Percentiles rank a stretch among this genome's conserved stretches.
Conservation (phyloP, 2,113 vertebrate species). For the Syngnathus scovelli region DNA sequence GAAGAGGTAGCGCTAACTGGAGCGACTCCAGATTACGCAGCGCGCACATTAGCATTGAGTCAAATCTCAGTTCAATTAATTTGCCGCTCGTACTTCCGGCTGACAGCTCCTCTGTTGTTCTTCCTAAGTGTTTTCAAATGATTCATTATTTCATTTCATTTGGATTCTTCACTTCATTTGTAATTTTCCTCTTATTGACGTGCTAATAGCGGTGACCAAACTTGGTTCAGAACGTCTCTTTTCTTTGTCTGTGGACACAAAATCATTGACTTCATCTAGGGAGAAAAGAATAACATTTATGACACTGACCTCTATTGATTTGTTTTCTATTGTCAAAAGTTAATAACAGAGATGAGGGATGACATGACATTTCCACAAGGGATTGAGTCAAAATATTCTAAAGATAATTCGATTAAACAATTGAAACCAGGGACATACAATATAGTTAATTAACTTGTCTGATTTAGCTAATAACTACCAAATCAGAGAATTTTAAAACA, state of each 20-base stretch:
- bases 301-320: neutral
- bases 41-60: neutral
- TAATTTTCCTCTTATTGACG: neutral
- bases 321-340: neutral
- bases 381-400: neutral
- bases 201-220: neutral
- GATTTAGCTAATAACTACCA: conserved; percentile 48
- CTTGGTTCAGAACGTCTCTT: neutral
- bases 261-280: neutral
- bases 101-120: neutral
- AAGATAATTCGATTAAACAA: neutral
- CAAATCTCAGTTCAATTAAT: conserved; percentile 8
- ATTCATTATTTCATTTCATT: neutral
- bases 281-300: neutral
- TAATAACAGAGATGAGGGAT: neutral
- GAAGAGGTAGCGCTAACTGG: neutral
- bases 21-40: neutral
- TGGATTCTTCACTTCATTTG: neutral
- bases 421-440: neutral
- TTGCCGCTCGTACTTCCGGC: neutral
- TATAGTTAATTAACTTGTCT: neutral
- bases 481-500: too few relatives aligned
- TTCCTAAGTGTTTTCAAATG: neutral
- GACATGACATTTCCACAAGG: neutral
- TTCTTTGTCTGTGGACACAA: neutral